Conservation (phyloP, 2,888 invertebrate genomes). For the Trachelus tabidus region DNA sequence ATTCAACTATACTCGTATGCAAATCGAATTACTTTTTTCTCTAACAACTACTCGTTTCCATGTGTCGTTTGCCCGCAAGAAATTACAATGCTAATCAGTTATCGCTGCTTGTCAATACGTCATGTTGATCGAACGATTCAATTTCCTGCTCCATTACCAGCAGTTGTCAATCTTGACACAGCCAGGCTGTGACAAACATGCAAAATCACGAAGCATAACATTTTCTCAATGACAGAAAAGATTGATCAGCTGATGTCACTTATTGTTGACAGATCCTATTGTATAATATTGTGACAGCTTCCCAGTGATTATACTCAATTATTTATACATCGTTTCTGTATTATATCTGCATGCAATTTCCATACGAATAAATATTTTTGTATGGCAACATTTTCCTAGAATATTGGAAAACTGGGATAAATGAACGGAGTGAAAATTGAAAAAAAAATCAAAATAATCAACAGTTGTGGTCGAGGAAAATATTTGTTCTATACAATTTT, state of each 20-base stretch:
- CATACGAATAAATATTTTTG: not conserved
- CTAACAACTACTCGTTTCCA: not conserved
- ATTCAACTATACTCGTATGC: not conserved
- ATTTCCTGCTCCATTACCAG: not conserved
- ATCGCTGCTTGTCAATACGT: not conserved
- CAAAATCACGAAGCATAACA: not conserved
- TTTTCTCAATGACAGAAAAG: not conserved
- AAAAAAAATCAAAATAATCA: not conserved
- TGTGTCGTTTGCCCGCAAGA: not conserved
- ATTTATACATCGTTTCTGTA: no score
- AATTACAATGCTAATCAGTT: not conserved
- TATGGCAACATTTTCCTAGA: not conserved
- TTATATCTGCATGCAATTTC: not conserved
- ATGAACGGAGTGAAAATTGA: not conserved
- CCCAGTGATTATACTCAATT: no score
- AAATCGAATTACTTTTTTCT: not conserved
- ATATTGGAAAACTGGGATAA: not conserved
- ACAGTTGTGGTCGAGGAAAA: no score
- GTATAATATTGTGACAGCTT: no score
- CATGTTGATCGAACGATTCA: not conserved
- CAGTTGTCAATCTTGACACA: not conserved
- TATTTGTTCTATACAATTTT: no score
- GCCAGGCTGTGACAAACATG: not conserved
- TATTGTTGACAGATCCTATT: not conserved
- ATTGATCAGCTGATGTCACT: not conserved